phyloP scores from a whole-genome alignment of 2,888 invertebrate species.

The Formica aserva region DNA sequence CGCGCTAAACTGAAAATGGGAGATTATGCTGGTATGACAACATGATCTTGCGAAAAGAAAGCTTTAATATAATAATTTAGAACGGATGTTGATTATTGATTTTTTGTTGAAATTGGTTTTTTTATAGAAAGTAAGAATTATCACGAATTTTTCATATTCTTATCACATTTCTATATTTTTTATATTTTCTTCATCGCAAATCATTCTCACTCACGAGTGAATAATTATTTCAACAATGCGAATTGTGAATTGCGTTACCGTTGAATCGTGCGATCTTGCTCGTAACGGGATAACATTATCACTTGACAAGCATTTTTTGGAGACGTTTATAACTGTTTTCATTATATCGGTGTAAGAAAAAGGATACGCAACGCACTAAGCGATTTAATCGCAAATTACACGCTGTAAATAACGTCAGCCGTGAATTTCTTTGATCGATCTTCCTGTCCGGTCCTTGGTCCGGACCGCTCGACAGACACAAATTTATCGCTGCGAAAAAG shows the following conservation, averaged over 20 bases:
- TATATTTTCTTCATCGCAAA: constrained; percentile 10
- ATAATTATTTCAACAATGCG: constrained; percentile 1
- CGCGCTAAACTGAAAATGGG: constrained; percentile 28
- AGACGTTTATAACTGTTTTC: constrained; percentile 2
- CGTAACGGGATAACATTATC: neutral
- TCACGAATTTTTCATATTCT: neutral
- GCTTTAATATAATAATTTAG: neutral
- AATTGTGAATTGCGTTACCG: constrained; percentile 26
- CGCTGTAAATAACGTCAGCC: constrained; percentile 34
- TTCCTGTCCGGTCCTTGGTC: neutral
- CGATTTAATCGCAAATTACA: constrained; percentile 31
- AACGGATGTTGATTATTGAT: neutral
- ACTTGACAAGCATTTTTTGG: neutral
- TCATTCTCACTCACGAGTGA: constrained; percentile 6
- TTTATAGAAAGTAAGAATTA: neutral
- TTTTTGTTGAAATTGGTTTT: neutral
- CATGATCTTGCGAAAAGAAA: neutral
- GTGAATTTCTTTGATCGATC: constrained; percentile 18
- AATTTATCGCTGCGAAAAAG: constrained; percentile 40
- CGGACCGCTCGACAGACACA: constrained; percentile 7
- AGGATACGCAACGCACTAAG: neutral
- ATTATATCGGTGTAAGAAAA: neutral
- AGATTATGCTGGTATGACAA: neutral
- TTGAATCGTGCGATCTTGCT: constrained; percentile 6
- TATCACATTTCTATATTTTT: neutral